phyloP scores from a whole-genome alignment of 2,797 vertebrate species.

The Hippopotamyrus pictus region DNA sequence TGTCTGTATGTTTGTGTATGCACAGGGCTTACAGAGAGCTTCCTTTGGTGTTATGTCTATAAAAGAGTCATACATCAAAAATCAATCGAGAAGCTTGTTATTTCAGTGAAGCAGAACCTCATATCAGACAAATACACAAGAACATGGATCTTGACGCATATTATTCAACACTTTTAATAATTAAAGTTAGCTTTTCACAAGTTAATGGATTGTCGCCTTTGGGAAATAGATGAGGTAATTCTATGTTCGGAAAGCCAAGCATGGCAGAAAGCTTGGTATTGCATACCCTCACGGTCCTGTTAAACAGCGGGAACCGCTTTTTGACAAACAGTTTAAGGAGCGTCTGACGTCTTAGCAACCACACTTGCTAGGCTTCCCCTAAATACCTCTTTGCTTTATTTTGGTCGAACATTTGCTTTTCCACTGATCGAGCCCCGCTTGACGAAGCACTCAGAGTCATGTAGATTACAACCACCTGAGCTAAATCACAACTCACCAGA shows the following conservation, averaged over 20 bases:
- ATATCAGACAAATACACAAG: constrained; percentile 23
- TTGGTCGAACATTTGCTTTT: constrained; percentile 28
- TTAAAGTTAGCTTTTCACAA: constrained; percentile 39
- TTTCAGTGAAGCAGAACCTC: constrained; percentile 33
- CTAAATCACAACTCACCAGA: constrained; percentile 27
- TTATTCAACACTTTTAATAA: constrained; percentile 42
- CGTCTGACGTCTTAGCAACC: constrained; percentile 24
- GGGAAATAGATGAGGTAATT: constrained; percentile 40
- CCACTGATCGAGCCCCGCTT: constrained; percentile 21
- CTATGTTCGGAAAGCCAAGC: constrained; percentile 34
- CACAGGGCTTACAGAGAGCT: not conserved
- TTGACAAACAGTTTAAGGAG: constrained; percentile 32
- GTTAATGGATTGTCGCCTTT: constrained; percentile 42
- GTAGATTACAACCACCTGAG: constrained; percentile 24
- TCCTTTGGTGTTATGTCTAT: constrained; percentile 35
- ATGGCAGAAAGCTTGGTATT: constrained; percentile 32
- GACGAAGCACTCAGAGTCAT: constrained; percentile 16
- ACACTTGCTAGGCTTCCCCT: constrained; percentile 13
- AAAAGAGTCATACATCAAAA: constrained; percentile 37
- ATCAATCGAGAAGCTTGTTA: constrained; percentile 34
- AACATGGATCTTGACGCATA: constrained; percentile 25
- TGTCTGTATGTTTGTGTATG: not conserved
- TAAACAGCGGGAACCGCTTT: constrained; percentile 36
- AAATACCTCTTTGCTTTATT: constrained; percentile 8
- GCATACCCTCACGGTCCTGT: constrained; percentile 29